Conservation (phyloP, 2,888 invertebrate species). For the Sphecodes monilicornis region DNA sequence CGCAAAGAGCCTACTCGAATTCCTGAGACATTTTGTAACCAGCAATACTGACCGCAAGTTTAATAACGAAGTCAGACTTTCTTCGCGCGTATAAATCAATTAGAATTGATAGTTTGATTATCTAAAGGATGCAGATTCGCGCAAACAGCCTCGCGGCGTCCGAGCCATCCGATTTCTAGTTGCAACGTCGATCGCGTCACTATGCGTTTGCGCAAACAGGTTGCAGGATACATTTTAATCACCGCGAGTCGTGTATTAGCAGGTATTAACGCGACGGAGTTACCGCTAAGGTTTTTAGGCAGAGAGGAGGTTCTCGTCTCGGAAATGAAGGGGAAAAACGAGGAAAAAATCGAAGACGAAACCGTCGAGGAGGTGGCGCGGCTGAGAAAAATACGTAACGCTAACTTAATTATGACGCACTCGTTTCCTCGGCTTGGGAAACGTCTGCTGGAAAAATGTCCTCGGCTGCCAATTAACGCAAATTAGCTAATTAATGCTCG, state of each 20-base stretch:
- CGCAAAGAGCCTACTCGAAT: too few relatives aligned
- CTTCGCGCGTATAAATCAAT: too few relatives aligned
- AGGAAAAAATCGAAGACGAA: slow-evolving; percentile 34
- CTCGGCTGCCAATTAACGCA: slow-evolving; percentile 82
- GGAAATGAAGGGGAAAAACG: slow-evolving; percentile 14
- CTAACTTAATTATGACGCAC: slow-evolving; percentile 84
- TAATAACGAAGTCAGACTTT: too few relatives aligned
- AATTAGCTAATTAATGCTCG: slow-evolving; percentile 83
- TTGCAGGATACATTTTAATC: slow-evolving; percentile 34
- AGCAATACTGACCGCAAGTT: too few relatives aligned
- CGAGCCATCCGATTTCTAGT: neutral
- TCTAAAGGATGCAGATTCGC: too few relatives aligned
- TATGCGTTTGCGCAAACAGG: neutral
- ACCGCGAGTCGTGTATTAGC: slow-evolving; percentile 39
- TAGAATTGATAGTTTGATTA: too few relatives aligned
- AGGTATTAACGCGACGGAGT: slow-evolving; percentile 36
- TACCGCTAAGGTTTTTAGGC: slow-evolving; percentile 16
- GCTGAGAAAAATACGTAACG: slow-evolving; percentile 75
- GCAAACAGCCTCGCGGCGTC: neutral
- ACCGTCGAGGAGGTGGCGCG: slow-evolving; percentile 3
- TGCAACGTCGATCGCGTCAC: neutral
- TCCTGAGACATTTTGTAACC: too few relatives aligned
- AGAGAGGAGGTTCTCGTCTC: slow-evolving; percentile 7
- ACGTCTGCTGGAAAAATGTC: slow-evolving; percentile 80
- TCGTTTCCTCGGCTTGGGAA: slow-evolving; percentile 83